A percentile compares a stretch with the other conserved stretches of the same genome.
Conservation (phyloP, 2,888 invertebrate genomes). For the Chydorus sphaericus region DNA sequence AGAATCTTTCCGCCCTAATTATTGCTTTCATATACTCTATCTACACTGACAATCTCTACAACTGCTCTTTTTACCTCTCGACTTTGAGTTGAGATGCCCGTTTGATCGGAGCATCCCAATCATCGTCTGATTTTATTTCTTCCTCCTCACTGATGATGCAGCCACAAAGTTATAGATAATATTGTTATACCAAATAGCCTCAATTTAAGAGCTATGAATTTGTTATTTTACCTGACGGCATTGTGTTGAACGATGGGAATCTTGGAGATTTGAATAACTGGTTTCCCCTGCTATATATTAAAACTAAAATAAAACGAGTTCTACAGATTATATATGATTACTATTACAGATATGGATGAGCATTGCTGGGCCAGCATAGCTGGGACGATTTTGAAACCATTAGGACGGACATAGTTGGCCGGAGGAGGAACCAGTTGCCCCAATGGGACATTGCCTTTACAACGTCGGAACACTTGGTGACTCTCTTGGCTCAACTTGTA, state of each 20-base stretch:
- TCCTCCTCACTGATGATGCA: neutral
- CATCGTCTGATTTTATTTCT: conserved; percentile 15
- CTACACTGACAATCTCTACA: too few species aligned
- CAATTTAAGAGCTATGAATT: neutral
- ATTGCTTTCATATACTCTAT: too few species aligned
- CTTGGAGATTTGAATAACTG: neutral
- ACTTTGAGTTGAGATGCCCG: conserved; percentile 9
- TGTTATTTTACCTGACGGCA: neutral
- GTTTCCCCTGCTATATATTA: neutral
- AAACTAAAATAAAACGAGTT: neutral
- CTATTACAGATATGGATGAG: too few species aligned
- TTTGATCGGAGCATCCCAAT: conserved; percentile 22
- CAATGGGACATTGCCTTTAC: conserved; percentile 42
- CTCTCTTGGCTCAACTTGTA: conserved; percentile 50
- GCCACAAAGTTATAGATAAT: neutral
- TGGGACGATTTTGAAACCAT: conserved; percentile 44
- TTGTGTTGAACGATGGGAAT: neutral
- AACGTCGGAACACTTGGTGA: conserved; percentile 46
- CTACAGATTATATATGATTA: neutral
- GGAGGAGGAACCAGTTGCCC: conserved; percentile 40
- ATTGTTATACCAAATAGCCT: neutral
- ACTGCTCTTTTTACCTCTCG: neutral
- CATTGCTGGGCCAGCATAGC: conserved; percentile 29
- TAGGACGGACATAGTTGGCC: conserved; percentile 42
- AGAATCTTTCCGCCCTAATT: too few species aligned